Base-by-base conservation (phyloP, 1,140 invertebrate genomes). In the Ericerus pela region DNA sequence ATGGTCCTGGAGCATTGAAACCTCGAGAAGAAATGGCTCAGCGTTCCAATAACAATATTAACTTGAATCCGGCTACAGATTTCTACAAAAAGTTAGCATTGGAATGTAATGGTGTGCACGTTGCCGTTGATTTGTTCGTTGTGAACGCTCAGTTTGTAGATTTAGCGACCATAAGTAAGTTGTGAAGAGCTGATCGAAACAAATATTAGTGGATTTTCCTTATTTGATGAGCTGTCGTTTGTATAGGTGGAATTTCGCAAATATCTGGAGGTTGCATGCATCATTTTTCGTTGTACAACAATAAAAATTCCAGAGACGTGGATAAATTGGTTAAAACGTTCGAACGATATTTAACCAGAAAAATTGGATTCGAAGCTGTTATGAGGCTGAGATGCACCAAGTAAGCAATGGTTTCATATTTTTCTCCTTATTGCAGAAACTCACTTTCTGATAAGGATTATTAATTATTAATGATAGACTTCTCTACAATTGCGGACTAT, bases 341-440 rank as follows among this genome's bases (percentile, higher is more conserved):
- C 1, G 77, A 82, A 26, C 75, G 96, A 43, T 99, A 99, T 73
- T 72, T 99, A 1, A 88, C 86, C 0, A 76, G 96, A 58, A 98
- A 97, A 73, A 95, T 99, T 62, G 96, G 96, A 30, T 97, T 99
- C 69, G 96, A 99, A 71, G 89, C 96, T 33, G 96, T 99, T 1
- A 94, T 99, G 90, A 78, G 96, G 65, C 84, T 99, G 55, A 77
- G 96, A 4, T 98, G 92, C 67, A 94, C 92, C 8, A 79, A 86
- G 82, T 83, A 65, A 55, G 41, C 26, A n/a, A n/a, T n/a, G n/a
- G n/a, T n/a, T n/a, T n/a, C n/a, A n/a, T n/a, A n/a, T n/a, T n/a
- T n/a, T n/a, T n/a, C n/a, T n/a, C n/a, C n/a, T n/a, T n/a, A n/a
- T n/a, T n/a, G n/a, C n/a, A n/a, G n/a, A n/a, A n/a, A n/a, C n/a